Evolutionary conservation across 2,888 invertebrate species (phyloP).

Genomic region (Thecocarcelia acutangulata): DNA sequence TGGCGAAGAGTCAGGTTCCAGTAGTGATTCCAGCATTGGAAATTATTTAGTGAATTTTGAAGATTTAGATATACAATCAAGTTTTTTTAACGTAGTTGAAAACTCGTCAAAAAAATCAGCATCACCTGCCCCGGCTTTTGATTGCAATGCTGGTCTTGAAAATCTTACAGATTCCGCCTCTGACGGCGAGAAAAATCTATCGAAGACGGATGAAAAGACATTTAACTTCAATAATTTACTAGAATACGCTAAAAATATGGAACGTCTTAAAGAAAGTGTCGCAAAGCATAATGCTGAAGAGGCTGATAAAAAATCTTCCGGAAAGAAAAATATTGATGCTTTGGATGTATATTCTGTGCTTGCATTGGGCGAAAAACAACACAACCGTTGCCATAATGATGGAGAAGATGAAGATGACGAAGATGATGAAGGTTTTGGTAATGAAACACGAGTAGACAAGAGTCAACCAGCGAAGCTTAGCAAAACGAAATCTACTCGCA

Average conservation of each 20-base stretch:
- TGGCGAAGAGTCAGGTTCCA: conserved; percentile 70
- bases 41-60: conserved; percentile 83
- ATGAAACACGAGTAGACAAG: conserved; percentile 50
- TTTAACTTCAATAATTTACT: conserved; percentile 82
- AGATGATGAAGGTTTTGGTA: conserved; percentile 55
- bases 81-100: conserved; percentile 81
- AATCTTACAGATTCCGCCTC: conserved; percentile 78
- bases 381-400: conserved; percentile 71
- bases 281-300: conserved; percentile 72
- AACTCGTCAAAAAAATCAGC: conserved; percentile 51
- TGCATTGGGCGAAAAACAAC: conserved; percentile 84
- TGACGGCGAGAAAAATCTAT: conserved; percentile 75
- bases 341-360: conserved; percentile 85
- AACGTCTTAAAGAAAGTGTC: conserved; percentile 83
- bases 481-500: conserved; percentile 77
- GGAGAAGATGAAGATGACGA: conserved; percentile 70
- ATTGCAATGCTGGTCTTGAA: conserved; percentile 79
- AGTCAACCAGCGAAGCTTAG: conserved; percentile 74
- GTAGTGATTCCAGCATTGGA: conserved; percentile 81
- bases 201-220: conserved; percentile 71
- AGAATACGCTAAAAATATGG: conserved; percentile 84
- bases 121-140: conserved; percentile 76
- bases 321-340: conserved; percentile 71
- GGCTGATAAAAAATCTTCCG: conserved; percentile 68
- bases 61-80: conserved; percentile 83